Evolutionary conservation across 92 coral and sea anemone species (phyloP).

Genomic region (Zoanthus gigantus): DNA sequence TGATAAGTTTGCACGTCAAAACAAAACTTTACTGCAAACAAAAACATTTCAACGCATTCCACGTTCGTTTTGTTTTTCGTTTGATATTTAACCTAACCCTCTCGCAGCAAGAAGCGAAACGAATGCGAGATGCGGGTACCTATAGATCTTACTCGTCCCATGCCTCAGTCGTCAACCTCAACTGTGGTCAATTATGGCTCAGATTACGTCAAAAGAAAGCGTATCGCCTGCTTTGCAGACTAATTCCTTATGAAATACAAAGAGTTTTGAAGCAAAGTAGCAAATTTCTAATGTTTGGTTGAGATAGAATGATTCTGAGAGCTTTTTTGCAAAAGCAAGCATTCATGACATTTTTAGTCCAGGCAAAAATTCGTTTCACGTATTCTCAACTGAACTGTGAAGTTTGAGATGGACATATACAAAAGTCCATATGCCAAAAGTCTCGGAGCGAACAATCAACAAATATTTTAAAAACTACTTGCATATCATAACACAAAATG

Average conservation of each 20-base stretch:
- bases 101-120: no score
- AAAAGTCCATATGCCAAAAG: background rate
- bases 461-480: background rate
- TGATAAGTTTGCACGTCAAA: background rate
- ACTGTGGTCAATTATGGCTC: no score
- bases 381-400: background rate
- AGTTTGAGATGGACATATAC: background rate
- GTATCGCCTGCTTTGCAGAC: no score
- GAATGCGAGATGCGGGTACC: no score
- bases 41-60: background rate
- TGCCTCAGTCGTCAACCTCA: no score
- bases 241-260: background rate
- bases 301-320: background rate
- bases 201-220: no score
- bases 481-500: background rate
- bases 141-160: no score
- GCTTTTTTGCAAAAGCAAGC: background rate
- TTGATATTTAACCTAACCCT: no score
- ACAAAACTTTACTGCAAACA: background rate
- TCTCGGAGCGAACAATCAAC: background rate
- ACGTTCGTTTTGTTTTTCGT: background rate
- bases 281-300: background rate
- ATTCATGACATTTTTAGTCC: background rate
- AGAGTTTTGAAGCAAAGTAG: background rate
- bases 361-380: background rate